Base-by-base conservation (phyloP, 2,888 invertebrate species). In the Rapana venosa region DNA sequence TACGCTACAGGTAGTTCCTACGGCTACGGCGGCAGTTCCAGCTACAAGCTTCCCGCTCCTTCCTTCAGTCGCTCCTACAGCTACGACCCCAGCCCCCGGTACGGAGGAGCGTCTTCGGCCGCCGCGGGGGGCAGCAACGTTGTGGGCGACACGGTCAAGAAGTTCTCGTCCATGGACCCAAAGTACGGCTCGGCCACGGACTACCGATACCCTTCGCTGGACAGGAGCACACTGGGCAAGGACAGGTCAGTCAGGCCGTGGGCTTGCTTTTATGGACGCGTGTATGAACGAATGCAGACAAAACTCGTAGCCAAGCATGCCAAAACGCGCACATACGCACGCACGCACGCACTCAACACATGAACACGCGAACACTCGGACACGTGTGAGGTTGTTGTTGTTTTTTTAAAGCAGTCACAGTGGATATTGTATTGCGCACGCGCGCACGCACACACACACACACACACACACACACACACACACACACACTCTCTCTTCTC, bases 121-220 rank as follows among this genome's bases (percentile, higher is more conserved):
- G 93, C 61, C 56, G 56, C 83, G 26, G 74, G 74, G n/a, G 30
- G 8, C 74, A 81, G 61, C 88, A 56, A 32, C 36, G 91, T 92
- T 30, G 94, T 94, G 20, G 93, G 92, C 92, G 95, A 94, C 87
- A 92, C 93, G 87, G 92, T 94, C 35, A 94, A 94, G 91, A 93
- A 94, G 88, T 92, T 93, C 90, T 91, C 92, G 17, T 88, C 91
- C 84, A 92, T 70, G 90, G 92, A 90, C 83, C 83, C 90, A 36
- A 87, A 87, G 47, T 87, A 90, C 87, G 47, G 47, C 47, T 92
- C 88, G 83, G 91, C 58, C 87, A 90, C 89, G 74, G 91, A 92
- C 87, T 89, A 91, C 90, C 92, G 90, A 91, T 92, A 93, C 87
- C 91, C 91, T 22, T 91, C 92, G 22, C 87, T 91, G 20, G 92